phyloP scores from a whole-genome alignment of 2,888 invertebrate genomes.

The Malacosoma neustria region DNA sequence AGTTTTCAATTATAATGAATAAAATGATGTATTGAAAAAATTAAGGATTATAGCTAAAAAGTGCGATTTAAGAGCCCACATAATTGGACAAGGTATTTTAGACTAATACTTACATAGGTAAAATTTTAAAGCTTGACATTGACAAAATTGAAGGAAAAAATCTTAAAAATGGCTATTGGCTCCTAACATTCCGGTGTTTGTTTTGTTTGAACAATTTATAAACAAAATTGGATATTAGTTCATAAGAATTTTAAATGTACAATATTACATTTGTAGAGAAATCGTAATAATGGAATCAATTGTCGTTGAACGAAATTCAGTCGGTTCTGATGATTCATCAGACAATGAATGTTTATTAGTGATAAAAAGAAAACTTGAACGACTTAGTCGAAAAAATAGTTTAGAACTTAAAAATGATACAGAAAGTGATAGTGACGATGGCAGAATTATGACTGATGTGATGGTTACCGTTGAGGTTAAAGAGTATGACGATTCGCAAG shows the following conservation, averaged over 20 bases:
- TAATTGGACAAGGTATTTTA: too few relatives aligned
- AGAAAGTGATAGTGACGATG: constrained; percentile 19
- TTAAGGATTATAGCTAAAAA: too few relatives aligned
- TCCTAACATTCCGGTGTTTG: constrained; percentile 17
- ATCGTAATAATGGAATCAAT: constrained; percentile 16
- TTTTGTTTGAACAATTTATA: too few relatives aligned
- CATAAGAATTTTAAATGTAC: too few relatives aligned
- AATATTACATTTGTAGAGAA: not conserved
- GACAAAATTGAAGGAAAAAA: too few relatives aligned
- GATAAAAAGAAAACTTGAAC: constrained; percentile 21
- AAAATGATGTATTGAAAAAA: too few relatives aligned
- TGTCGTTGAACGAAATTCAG: constrained; percentile 12
- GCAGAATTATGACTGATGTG: constrained; percentile 15
- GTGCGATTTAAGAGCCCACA: too few relatives aligned
- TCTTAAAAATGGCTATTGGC: too few relatives aligned
- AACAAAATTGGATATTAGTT: not conserved
- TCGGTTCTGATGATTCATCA: constrained; percentile 20
- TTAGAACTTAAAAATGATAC: constrained; percentile 7
- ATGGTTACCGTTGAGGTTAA: constrained; percentile 27
- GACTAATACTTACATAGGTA: too few relatives aligned
- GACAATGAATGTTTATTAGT: constrained; percentile 24
- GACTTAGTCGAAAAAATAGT: constrained; percentile 4
- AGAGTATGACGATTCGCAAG: constrained; percentile 20
- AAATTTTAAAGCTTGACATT: too few relatives aligned
- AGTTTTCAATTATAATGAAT: too few relatives aligned